Evolutionary conservation across 2,113 vertebrate genomes (phyloP), one percentile per base, ranked within the genome.

Genomic region (Rhinolophus sinicus): DNA sequence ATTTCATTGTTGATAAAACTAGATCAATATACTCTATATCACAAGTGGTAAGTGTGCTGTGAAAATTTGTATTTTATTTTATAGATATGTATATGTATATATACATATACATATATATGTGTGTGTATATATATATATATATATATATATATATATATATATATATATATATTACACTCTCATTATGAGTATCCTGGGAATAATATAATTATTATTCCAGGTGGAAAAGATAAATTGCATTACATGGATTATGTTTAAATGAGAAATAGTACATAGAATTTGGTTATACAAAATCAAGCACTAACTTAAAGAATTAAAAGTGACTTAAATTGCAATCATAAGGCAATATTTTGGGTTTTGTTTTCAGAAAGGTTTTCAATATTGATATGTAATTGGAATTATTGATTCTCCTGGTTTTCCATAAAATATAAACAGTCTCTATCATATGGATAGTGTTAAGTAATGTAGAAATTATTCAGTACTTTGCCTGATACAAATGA

Each of bases 231-330:
- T 65, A 54, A 91, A 56, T 72, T 86, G 3, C 8, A 86, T 94
- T 21, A 70, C 38, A 70, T 54, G 2, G 35, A 65, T 93, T 84
- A 78, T 62, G 14, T 52, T 76, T 78, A 86, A 96, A n/a, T 86
- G 52, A 73, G 67, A 89, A 90, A 35, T 50, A 73, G 28, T 3
- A 28, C 33, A 72, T 87, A 56, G 85, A 86, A 87, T 95, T 62
- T 96, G 13, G 19, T 94, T 86, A 80, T 26, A 69, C 62, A 84
- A 95, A 88, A 91, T 52, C 60, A 81, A 93, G 9, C 35, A 60
- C 11, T n/a, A 69, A 75, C 38, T 87, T 85, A 60, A 92, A 88
- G 28, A 75, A 90, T 3, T 52, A 33, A 6, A 93, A 82, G 30
- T 60, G n/a, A 95, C 44, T 64, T 76, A 84, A 90, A 95, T 50